Base-by-base conservation (phyloP, 2,888 invertebrate genomes). In the Cordilura impudica region DNA sequence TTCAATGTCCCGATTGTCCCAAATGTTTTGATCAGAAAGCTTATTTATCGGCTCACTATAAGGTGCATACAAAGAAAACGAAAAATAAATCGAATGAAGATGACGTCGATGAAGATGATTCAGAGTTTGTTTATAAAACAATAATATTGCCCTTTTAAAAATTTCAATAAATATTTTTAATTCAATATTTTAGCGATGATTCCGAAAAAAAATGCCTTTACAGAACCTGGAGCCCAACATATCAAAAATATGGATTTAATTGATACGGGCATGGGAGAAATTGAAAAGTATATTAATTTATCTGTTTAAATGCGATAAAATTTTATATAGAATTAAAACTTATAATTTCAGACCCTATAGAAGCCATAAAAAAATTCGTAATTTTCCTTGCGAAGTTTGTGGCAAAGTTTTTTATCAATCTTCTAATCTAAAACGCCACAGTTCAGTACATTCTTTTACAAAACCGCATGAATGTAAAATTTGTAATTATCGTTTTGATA, bases 41-140 rank as follows among this genome's bases (percentile, higher is more conserved):
- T 29, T 84, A 90, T 14, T 84, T 92, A 1, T 89, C 89, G 51
- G 86, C 91, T 5, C 92, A 92, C 81, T 91, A 74, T 91, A 91
- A 83, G 88, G 91, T 75, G 8, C 75, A 78, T 14, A 60, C 65
- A 53, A 73, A 73, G 45, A 69, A 53, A 49, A 43, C 23, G 18
- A 18, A 47, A 4, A 12, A 49, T 18, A 56, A 51, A 45, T 39
- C 19, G 1, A 56, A 31, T 29, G 43, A 54, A 56, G 16, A 10
- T 8, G 26, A 12, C 1, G 29, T 72, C 2, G 12, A 39, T 19
- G 29, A 56, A 31, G 7, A 69, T 2, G 56, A 67, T 16, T 70
- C 69, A 12, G 69, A 74, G 73, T 78, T 74, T 39, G 72, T n/a
- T n/a, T n/a, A n/a, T n/a, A n/a, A n/a, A n/a, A n/a, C n/a, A n/a